Base-by-base conservation (phyloP, 2,797 vertebrate species). In the Siniperca obscura region DNA sequence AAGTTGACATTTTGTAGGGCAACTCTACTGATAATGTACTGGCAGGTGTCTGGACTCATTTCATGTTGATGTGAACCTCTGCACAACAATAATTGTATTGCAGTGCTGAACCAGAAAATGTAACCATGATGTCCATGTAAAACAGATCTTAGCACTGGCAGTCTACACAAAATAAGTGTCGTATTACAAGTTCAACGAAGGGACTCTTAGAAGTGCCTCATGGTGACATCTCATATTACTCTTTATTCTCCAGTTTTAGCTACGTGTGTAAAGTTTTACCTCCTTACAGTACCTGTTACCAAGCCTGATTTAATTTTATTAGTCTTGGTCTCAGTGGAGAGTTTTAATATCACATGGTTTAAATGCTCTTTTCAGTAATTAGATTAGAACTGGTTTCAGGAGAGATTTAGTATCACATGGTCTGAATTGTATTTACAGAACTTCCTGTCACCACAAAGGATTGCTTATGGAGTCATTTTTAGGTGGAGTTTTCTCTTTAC, bases 361-460 rank as follows among this genome's bases (percentile, higher is more conserved):
- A 34, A 78, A 60, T 38, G 25, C 12, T 68, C 7, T 71, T 87
- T 77, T 81, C 70, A 61, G 71, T 27, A 84, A 82, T 82, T 7
- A 5, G 50, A 55, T 79, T 82, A 72, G 59, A 68, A 60, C 77
- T 85, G 67, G 61, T 66, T 80, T 79, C 4, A 44, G 61, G 21
- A 80, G 46, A 65, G n/a, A 50, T 69, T 64, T 16, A 44, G 25
- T 46, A 3, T 81, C 46, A 74, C 69, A 66, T 80, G 66, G 48
- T 70, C 61, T 77, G 30, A 64, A 70, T 53, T 78, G 25, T 72
- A n/a, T 81, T 67, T 59, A n/a, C 36, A 34, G 38, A 52, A 17
- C 19, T 64, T 46, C 3, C 25, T 0, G 4, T 50, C 40, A 46
- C 9, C 17, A 48, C 46, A 25, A 57, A 62, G 25, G 46, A 69